phyloP scores from a whole-genome alignment of 2,797 vertebrate species.

The Neopelma chrysocephalum region DNA sequence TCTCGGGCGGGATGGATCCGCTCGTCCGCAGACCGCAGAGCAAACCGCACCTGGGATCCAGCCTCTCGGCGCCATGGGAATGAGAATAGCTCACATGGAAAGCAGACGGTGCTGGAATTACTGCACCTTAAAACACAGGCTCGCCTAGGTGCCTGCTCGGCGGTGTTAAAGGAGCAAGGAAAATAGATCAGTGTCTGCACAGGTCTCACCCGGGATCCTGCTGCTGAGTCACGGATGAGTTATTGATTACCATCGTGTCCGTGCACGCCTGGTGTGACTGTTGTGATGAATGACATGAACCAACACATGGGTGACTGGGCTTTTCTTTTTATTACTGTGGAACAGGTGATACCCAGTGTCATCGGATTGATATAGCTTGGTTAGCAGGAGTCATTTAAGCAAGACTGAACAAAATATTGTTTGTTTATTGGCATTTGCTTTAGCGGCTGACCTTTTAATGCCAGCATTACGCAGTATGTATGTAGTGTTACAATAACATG shows the following conservation, averaged over 20 bases:
- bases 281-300: neutral
- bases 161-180: neutral
- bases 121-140: neutral
- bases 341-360: neutral
- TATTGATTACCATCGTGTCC: neutral
- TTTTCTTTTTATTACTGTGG: neutral
- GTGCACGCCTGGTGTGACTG: neutral
- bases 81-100: neutral
- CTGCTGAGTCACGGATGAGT: conserved; percentile 41
- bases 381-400: neutral
- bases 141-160: neutral
- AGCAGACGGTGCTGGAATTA: neutral
- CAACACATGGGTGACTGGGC: neutral
- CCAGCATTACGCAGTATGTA: neutral
- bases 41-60: neutral
- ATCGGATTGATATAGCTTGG: neutral
- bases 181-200: neutral
- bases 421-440: neutral
- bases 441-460: neutral
- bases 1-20: neutral
- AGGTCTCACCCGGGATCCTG: neutral
- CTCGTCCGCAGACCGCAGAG: neutral
- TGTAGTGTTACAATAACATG: neutral
- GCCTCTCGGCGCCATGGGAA: neutral
- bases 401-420: neutral